Evolutionary conservation across 2,888 invertebrate genomes (phyloP).

Genomic region (Lysandra coridon): DNA sequence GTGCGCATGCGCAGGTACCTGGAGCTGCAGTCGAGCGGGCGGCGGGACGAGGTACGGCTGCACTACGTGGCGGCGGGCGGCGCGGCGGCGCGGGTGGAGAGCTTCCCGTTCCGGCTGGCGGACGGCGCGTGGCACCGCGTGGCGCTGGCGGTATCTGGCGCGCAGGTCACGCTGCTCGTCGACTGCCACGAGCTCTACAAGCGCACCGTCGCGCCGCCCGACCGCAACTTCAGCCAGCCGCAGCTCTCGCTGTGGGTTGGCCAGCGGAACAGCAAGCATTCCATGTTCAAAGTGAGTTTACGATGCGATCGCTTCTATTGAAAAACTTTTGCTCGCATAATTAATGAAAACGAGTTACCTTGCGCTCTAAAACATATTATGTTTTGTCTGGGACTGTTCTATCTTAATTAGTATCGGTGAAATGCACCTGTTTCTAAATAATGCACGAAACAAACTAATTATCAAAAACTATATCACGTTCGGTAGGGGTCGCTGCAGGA

Average conservation of each 20-base stretch:
- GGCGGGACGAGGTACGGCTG: conserved; percentile 91
- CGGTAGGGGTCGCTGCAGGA: conserved; percentile 92
- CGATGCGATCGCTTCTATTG: background rate
- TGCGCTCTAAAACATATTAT: background rate
- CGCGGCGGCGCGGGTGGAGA: conserved; percentile 86
- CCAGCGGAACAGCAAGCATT: conserved; percentile 91
- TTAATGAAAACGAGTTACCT: background rate
- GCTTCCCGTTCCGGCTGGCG: conserved; percentile 92
- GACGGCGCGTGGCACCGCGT: conserved; percentile 94
- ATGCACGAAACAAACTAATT: background rate
- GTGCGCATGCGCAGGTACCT: conserved; percentile 84
- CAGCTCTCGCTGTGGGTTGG: conserved; percentile 91
- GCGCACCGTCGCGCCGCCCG: conserved; percentile 88
- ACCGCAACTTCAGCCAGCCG: conserved; percentile 87
- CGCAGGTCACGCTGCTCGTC: conserved; percentile 90
- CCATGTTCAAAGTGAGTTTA: conserved; percentile 88
- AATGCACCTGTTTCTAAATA: background rate
- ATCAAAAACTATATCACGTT: background rate
- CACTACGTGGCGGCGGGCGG: conserved; percentile 87
- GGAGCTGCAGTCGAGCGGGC: conserved; percentile 94
- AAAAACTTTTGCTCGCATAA: background rate
- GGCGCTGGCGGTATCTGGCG: conserved; percentile 91
- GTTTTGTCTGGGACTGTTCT: background rate
- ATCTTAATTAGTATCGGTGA: background rate
- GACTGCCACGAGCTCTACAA: conserved; percentile 93